Base-by-base conservation (phyloP, 2,888 invertebrate species). In the Alcis repandata region DNA sequence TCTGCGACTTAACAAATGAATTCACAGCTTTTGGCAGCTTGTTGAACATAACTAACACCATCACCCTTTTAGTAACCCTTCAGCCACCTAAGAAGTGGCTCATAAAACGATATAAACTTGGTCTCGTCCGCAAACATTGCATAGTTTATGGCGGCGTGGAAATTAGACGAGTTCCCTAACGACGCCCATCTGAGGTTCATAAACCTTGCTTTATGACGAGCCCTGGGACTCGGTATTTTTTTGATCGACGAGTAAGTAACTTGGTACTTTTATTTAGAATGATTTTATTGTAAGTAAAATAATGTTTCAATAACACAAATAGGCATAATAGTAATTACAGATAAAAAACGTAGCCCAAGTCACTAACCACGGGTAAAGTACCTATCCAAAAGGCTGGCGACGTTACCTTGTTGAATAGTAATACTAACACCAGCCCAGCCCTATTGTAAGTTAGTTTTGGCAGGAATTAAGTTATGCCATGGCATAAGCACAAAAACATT, bases 61-160 rank as follows among this genome's bases (percentile, higher is more conserved):
- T 27, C 38, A 53, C 32, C n/a, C 8, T 20, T 19, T 36, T 33
- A 49, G 19, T 54, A 56, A 43, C 62, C 56, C 56, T 48, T 48
- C 38, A 53, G 33, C 27, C 61, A 51, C 45, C 49, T 53, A 48
- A 59, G 20, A 15, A 51, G 58, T 38, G 33, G 46, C 27, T 20
- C 59, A 63, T 63, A 63, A 63, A 63, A 15, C 58, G 46, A 59
- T 63, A 58, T 59, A 51, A 56, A 63, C 13, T 48, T 32, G 27
- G 46, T 27, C 22, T n/a, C 38, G 46, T 40, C 22, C 61, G 27
- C 63, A 58, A 63, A 63, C 59, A 54, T 27, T 53, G 46, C 53
- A 59, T 59, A 63, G 53, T 63, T 63, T 63, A 63, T 63, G 59
- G 32, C 49, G 13, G 51, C 10, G 46, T n/a, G 2, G 53, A 43